Evolutionary conservation across 2,797 vertebrate genomes (phyloP).

Genomic region (Otolemur crassicaudatus): DNA sequence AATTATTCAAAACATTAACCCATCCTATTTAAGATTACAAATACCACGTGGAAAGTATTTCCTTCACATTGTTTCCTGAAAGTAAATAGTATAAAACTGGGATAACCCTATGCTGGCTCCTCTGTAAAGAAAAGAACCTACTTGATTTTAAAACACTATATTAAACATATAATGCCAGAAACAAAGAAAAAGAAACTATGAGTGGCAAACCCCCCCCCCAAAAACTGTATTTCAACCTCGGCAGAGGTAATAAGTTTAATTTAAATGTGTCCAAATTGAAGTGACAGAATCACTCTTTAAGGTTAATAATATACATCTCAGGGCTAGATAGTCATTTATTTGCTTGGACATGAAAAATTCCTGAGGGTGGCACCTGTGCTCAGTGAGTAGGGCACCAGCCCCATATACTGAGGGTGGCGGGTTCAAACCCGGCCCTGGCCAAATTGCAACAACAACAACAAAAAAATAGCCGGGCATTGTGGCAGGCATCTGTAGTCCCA

Average conservation of each 20-base stretch:
- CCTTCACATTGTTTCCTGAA: constrained; percentile 3
- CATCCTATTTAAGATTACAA: constrained; percentile 25
- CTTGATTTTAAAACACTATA: neutral
- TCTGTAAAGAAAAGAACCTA: neutral
- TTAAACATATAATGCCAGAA: neutral
- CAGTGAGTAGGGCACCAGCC: too few relatives aligned
- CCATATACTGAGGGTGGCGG: too few relatives aligned
- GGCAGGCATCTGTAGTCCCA: too few relatives aligned
- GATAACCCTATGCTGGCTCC: neutral
- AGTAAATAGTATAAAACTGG: neutral
- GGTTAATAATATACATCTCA: neutral
- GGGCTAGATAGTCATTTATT: neutral
- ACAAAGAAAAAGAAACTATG: neutral
- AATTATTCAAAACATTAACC: constrained; percentile 28
- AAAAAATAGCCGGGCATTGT: too few relatives aligned
- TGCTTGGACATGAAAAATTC: neutral
- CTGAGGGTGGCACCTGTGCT: too few relatives aligned
- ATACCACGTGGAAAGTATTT: neutral
- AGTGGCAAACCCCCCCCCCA: neutral
- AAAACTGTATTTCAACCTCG: neutral
- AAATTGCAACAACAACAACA: too few relatives aligned
- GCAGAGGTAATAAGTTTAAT: neutral
- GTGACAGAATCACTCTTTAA: neutral
- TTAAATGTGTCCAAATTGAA: neutral
- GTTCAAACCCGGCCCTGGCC: too few relatives aligned